Evolutionary conservation across 2,113 vertebrate genomes (phyloP).

Genomic region (Meriones unguiculatus): DNA sequence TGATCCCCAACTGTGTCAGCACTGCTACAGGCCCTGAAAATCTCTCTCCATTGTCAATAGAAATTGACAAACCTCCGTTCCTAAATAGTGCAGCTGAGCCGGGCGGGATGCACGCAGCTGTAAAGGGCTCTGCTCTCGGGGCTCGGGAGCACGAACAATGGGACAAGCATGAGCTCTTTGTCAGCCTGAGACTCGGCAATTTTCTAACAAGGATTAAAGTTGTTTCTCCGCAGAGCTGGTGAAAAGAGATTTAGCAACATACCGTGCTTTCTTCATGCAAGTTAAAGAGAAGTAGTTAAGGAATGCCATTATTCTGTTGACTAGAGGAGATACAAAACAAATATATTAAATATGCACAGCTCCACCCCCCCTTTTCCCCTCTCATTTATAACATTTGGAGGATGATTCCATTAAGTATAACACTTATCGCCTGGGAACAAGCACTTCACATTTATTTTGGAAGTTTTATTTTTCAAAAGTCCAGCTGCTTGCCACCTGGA

Average conservation of each 20-base stretch:
- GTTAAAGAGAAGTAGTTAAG: conserved; percentile 92
- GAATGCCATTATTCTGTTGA: conserved; percentile 89
- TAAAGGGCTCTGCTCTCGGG: conserved; percentile 90
- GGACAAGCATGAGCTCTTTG: conserved; percentile 92
- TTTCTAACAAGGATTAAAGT: conserved; percentile 94
- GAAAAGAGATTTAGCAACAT: conserved; percentile 93
- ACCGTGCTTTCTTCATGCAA: conserved; percentile 90
- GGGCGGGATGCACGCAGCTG: conserved; percentile 90
- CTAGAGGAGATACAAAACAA: conserved; percentile 88
- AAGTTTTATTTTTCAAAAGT: conserved; percentile 85
- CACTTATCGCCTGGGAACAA: conserved; percentile 79
- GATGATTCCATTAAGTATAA: conserved; percentile 85
- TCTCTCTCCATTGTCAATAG: conserved; percentile 90
- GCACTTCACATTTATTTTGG: conserved; percentile 84
- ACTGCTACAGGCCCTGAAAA: conserved; percentile 91
- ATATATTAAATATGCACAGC: conserved; percentile 88
- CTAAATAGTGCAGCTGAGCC: conserved; percentile 92
- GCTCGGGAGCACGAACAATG: conserved; percentile 88
- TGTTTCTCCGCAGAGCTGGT: conserved; percentile 88
- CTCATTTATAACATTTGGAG: conserved; percentile 80
- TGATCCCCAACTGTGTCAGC: conserved; percentile 91
- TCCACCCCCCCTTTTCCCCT: conserved; percentile 65
- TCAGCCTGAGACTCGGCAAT: conserved; percentile 91
- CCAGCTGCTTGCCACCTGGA: conserved; percentile 90
- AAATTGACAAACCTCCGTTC: conserved; percentile 92